These are phyloP conservation scores for Meghimatium bilineatum DNA, from an alignment of 2,888 invertebrate species.

Conservation along the genomic window DNA sequence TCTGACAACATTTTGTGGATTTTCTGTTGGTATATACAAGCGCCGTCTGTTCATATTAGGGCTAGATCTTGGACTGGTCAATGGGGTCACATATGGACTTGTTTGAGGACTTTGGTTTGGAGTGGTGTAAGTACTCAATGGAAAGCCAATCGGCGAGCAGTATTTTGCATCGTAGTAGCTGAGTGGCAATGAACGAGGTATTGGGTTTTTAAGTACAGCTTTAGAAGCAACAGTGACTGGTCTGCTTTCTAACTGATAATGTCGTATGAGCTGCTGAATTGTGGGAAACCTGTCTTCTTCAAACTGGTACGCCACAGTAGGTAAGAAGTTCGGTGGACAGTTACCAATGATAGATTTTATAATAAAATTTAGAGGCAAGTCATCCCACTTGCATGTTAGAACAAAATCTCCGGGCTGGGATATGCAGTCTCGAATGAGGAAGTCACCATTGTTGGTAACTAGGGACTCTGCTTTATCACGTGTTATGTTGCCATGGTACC, in stretches of 20 bases:
- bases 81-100: slow-evolving; percentile 60
- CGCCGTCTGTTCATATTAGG: slow-evolving; percentile 56
- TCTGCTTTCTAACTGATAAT: slow-evolving; percentile 92
- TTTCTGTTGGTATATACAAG: slow-evolving; percentile 62
- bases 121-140: slow-evolving; percentile 53
- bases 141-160: slow-evolving; percentile 56
- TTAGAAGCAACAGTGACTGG: slow-evolving; percentile 92
- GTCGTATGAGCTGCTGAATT: slow-evolving; percentile 90
- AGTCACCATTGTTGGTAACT: slow-evolving; percentile 87
- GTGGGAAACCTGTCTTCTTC: slow-evolving; percentile 96
- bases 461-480: slow-evolving; percentile 88
- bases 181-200: slow-evolving; percentile 83
- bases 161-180: slow-evolving; percentile 71
- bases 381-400: slow-evolving; percentile 89
- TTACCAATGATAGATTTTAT: slow-evolving; percentile 82
- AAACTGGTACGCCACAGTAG: slow-evolving; percentile 89
- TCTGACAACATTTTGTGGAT: slow-evolving; percentile 65
- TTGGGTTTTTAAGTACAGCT: slow-evolving; percentile 90
- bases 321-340: slow-evolving; percentile 60
- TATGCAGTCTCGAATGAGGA: slow-evolving; percentile 92
- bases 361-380: slow-evolving; percentile 91
- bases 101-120: slow-evolving; percentile 57
- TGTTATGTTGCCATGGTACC: slow-evolving; percentile 88
- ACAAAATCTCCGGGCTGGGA: slow-evolving; percentile 96
- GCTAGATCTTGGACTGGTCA: slow-evolving; percentile 60